Evolutionary conservation across 2,113 vertebrate species (phyloP).

Genomic region (Sinocyclocheilus rhinocerous): DNA sequence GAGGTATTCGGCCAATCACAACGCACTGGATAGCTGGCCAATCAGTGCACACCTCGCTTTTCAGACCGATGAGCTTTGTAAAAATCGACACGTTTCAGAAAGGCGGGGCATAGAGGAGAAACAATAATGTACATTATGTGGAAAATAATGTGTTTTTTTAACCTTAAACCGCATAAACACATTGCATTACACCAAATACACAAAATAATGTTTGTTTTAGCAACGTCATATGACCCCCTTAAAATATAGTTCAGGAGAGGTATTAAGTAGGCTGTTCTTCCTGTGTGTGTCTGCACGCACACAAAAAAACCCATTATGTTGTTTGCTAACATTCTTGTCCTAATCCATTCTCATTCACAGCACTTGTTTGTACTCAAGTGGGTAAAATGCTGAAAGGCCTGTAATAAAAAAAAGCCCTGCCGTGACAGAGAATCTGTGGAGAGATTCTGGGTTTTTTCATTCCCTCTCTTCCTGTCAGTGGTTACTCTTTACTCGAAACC

Average conservation of each 20-base stretch:
- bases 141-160: too few species aligned
- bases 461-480: neutral
- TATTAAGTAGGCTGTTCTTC: neutral
- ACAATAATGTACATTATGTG: too few species aligned
- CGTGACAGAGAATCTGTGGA: neutral
- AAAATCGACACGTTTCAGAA: too few species aligned
- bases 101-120: too few species aligned
- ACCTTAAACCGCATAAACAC: too few species aligned
- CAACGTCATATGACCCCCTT: too few species aligned
- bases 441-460: neutral
- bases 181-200: too few species aligned
- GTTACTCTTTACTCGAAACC: neutral
- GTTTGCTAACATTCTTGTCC: constrained; percentile 24
- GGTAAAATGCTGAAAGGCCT: neutral
- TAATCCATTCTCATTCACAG: constrained; percentile 5
- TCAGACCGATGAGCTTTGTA: too few species aligned
- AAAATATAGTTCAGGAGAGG: constrained; percentile 14
- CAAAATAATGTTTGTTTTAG: too few species aligned
- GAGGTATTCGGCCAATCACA: too few species aligned
- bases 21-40: too few species aligned
- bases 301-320: neutral
- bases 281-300: neutral
- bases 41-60: too few species aligned
- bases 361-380: neutral
- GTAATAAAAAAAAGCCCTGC: neutral